Conservation (phyloP, 2,797 vertebrate species). For the Tapirus indicus region DNA sequence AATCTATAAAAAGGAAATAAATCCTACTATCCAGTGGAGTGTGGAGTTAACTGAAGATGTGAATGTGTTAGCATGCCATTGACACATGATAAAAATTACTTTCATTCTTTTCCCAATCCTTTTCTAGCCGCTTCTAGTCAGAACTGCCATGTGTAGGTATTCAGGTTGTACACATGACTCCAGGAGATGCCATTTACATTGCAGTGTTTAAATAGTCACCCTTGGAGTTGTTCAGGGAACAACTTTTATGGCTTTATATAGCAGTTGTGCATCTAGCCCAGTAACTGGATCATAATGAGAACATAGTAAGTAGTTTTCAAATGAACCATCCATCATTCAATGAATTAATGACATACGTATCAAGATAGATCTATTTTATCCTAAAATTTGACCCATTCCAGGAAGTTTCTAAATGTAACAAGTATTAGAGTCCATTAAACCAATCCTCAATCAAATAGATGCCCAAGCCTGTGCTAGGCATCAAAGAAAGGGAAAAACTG, state of each 20-base stretch:
- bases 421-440: background rate
- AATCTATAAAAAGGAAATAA: slow-evolving; percentile 7
- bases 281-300: background rate
- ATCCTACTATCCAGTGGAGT: background rate
- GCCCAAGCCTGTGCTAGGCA: background rate
- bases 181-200: background rate
- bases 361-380: background rate
- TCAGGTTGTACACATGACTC: background rate
- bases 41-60: background rate
- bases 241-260: background rate
- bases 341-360: background rate
- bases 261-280: background rate
- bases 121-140: background rate
- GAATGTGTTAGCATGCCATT: background rate
- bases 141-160: background rate
- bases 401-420: slow-evolving; percentile 44
- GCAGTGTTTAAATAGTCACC: background rate
- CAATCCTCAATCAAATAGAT: background rate
- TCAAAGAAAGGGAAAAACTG: background rate
- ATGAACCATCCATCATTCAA: background rate
- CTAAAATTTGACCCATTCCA: slow-evolving; percentile 3
- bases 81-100: background rate
- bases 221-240: background rate
- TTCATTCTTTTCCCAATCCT: background rate
- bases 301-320: background rate